Evolutionary conservation across 2,888 invertebrate species (phyloP).

Genomic region (Chaetoderma sp.): DNA sequence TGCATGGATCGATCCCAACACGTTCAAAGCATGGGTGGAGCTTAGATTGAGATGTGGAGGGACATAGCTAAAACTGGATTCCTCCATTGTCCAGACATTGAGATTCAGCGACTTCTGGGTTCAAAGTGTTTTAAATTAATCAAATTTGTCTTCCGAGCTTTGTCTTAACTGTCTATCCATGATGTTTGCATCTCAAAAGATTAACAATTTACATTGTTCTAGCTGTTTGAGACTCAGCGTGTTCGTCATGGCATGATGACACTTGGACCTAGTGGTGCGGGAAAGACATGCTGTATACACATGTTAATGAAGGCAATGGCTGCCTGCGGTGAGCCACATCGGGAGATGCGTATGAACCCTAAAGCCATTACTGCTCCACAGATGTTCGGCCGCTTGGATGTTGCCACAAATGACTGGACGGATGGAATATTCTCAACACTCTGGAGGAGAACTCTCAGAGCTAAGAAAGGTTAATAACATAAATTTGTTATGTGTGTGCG

Average conservation of each 20-base stretch:
- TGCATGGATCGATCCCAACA: no score
- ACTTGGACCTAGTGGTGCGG: constrained; percentile 92
- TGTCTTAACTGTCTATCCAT: no score
- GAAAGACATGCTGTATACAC: constrained; percentile 92
- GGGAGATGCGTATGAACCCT: constrained; percentile 98
- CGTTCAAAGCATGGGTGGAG: no score
- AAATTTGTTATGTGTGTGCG: no score
- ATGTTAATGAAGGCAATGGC: constrained; percentile 92
- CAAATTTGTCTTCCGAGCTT: no score
- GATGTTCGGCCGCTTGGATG: constrained; percentile 96
- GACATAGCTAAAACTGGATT: no score
- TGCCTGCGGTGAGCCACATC: constrained; percentile 85
- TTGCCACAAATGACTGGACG: constrained; percentile 98
- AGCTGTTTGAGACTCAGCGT: constrained; percentile 70
- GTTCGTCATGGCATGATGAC: constrained; percentile 79
- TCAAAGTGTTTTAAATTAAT: no score
- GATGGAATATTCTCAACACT: constrained; percentile 97
- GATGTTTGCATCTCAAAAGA: no score
- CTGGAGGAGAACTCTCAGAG: constrained; percentile 93
- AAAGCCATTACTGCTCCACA: constrained; percentile 97
- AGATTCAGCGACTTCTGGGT: no score
- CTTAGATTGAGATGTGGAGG: no score
- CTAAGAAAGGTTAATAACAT: constrained; percentile 80
- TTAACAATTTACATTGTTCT: constrained; percentile 16
- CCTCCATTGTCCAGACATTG: no score